Evolutionary conservation across 1,140 invertebrate genomes (phyloP).

Genomic region (Brachystomella parvula): DNA sequence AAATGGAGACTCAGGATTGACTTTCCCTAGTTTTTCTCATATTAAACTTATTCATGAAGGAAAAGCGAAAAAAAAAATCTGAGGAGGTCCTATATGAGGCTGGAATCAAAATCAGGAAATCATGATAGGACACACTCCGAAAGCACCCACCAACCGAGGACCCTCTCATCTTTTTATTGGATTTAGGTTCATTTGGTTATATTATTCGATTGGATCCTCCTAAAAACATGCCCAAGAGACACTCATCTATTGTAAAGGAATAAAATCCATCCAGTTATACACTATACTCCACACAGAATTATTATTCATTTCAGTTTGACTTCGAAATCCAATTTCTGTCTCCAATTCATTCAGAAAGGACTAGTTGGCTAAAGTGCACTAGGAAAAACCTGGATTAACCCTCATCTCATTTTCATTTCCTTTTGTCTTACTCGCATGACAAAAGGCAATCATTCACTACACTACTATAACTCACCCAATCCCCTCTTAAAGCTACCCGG

Average conservation of each 20-base stretch:
- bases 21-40: neutral
- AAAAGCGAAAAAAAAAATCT: no score
- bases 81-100: neutral
- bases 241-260: no score
- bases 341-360: neutral
- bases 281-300: slow-evolving; percentile 17
- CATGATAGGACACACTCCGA: slow-evolving; percentile 1
- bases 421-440: slow-evolving; percentile 24
- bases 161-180: slow-evolving; percentile 23
- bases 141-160: neutral
- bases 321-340: slow-evolving; percentile 21
- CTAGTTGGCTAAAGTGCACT: no score
- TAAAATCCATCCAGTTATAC: neutral
- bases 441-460: slow-evolving; percentile 23
- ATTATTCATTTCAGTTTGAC: slow-evolving; percentile 24
- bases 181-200: slow-evolving; percentile 34
- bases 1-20: neutral
- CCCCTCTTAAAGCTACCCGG: no score
- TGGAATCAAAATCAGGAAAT: slow-evolving; percentile 2
- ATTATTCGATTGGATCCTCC: slow-evolving; percentile 9
- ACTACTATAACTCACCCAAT: no score
- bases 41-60: slow-evolving; percentile 10
- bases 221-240: neutral
- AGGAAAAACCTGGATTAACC: no score
- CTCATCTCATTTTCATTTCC: no score